phyloP scores from a whole-genome alignment of 2,797 vertebrate genomes.

The Sylvilagus floridanus region DNA sequence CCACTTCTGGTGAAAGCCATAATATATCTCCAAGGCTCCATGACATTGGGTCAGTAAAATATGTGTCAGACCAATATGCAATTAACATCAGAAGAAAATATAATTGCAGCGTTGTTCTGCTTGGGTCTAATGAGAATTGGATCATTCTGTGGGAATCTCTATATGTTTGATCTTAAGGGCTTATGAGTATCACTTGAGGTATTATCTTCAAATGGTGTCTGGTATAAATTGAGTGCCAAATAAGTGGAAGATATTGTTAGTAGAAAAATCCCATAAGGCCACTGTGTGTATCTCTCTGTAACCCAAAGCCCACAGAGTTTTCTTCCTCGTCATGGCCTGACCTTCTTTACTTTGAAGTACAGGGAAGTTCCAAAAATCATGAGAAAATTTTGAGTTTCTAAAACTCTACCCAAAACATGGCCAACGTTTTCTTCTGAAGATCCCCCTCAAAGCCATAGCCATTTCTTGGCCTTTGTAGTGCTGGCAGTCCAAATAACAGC shows the following conservation, averaged over 20 bases:
- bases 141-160: not conserved
- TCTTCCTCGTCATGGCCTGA: not conserved
- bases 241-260: not conserved
- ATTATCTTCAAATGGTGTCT: not conserved
- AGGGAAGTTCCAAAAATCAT: not conserved
- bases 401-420: not conserved
- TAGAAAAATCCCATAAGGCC: not conserved
- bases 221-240: too few relatives aligned
- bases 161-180: not conserved
- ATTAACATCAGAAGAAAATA: not conserved
- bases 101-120: not conserved
- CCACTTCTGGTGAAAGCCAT: not conserved
- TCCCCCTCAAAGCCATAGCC: not conserved
- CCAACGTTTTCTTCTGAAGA: not conserved
- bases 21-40: not conserved
- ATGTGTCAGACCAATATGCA: not conserved
- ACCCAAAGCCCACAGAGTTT: not conserved
- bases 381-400: not conserved
- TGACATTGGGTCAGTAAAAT: not conserved
- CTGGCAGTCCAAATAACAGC: not conserved
- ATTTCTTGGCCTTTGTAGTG: not conserved
- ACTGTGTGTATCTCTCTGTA: accelerated
- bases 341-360: not conserved
- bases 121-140: not conserved
- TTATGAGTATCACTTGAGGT: not conserved